Percentiles rank a stretch among this genome's conserved stretches.
These are phyloP conservation scores for Gavialis gangeticus DNA, from an alignment of 2,113 vertebrate species.

Conservation along the genomic window DNA sequence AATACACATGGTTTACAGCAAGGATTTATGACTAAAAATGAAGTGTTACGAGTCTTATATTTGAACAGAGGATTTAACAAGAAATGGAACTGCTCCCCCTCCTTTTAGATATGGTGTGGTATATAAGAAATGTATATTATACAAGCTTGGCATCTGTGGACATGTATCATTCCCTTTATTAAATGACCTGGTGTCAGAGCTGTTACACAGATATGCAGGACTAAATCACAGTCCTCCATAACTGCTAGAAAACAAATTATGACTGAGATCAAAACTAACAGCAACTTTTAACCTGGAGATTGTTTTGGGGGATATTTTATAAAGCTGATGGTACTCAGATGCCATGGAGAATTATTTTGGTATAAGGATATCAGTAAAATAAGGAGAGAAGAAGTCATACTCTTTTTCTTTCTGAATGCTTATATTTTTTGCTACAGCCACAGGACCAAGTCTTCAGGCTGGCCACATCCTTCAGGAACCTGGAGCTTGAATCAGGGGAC, in stretches of 20 bases:
- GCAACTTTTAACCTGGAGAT: background rate
- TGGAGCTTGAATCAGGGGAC: constrained; percentile 92
- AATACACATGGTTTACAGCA: background rate
- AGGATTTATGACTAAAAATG: background rate
- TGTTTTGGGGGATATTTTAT: background rate
- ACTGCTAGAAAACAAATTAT: background rate
- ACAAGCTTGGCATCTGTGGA: background rate
- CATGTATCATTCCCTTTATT: background rate
- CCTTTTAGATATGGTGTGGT: background rate
- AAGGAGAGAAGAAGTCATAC: background rate
- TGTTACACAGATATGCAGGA: background rate
- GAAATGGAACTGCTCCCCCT: background rate
- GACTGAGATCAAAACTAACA: background rate
- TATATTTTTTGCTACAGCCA: constrained; percentile 82
- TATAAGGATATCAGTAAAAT: background rate
- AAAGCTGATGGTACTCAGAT: background rate
- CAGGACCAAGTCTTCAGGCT: constrained; percentile 93
- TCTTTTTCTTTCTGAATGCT: accelerated
- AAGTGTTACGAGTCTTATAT: background rate
- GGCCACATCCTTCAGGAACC: constrained; percentile 91
- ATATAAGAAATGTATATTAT: background rate
- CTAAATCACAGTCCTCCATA: background rate
- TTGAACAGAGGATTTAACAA: background rate
- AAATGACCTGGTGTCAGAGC: background rate
- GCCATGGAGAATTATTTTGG: background rate